Evolutionary conservation across 2,888 invertebrate species (phyloP), one percentile per base, ranked within the genome.

Genomic region (Caenorhabditis zanzibari): DNA sequence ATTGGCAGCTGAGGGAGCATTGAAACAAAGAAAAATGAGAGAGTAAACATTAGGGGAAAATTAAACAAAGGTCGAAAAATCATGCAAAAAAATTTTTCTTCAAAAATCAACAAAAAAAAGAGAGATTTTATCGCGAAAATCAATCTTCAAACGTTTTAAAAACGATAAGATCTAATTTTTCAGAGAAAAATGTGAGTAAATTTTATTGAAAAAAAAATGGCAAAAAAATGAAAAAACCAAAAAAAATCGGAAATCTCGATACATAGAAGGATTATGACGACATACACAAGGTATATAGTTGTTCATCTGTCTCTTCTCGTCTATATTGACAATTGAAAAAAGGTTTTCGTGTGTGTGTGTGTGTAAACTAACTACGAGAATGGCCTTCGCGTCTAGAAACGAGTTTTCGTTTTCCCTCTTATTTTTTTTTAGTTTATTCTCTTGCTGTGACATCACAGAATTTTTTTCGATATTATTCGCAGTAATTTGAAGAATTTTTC

Each of bases 321-420:
- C 28, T 4, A 35, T 16, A 26, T 16, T 28, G 38, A 38, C 14
- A 6, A 24, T 35, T n/a, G 26, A 41, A 59, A 44, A 44, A 41
- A 19, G 69, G 16, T 24, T 26, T 28, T 71, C 44, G 26, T n/a
- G 38, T 47, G 14, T 59, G 61, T 52, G 14, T 77, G 61, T 63
- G 38, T 38, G 38, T 38, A 38, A n/a, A 38, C 38, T 38, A 69
- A 71, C 77, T 44, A 56, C 77, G 77, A 77, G 77, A 77, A 77
- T 69, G 77, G 63, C 77, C 71, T 77, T 69, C n/a, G n/a, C n/a
- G 69, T 19, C 59, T 77, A 71, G 63, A 61, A 77, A 77, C 77
- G 44, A 71, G 77, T 77, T 77, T 77, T n/a, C 41, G 38, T 22
- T 28, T 64, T 24, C n/a, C 19, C 32, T 14, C 19, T 22, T 47